Evolutionary conservation across 2,113 vertebrate species (phyloP), one percentile per base, ranked within the genome.

Genomic region (Pterocles burchelli): DNA sequence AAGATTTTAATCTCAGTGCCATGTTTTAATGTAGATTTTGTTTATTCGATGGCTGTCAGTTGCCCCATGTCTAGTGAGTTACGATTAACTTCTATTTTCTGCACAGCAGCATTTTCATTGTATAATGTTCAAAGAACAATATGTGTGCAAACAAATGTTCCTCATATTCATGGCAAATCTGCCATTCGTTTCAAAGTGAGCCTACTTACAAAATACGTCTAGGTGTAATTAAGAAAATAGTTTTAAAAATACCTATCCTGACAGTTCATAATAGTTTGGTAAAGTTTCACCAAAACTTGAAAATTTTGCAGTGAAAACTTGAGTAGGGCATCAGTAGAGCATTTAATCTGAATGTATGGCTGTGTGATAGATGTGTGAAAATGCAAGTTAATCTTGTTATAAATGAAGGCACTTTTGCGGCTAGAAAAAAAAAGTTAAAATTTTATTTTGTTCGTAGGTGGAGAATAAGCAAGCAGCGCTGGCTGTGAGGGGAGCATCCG

Each of bases 21-120:
- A 11, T 43, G 22, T 28, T 93, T 90, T 52, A 68, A 68, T 72
- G 29, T 25, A 38, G 13, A 29, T 82, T 71, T 68, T 52, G 31
- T 46, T 36, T 79, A 22, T 68, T 89, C n/a, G 17, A 1, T 66
- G 68, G 29, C 46, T 13, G 7, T 76, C 0, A 0, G 61, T 82
- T 79, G 45, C 58, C 43, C 38, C 17, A 8, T 22, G 31, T 36
- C 22, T 38, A 25, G 57, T 7, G 48, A 85, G 33, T 59, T 91
- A 45, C 2, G 19, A 71, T 25, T 73, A 48, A 52, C 51, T 67
- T 62, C 36, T 36, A n/a, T 46, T 67, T 89, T 77, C 79, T 85
- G 26, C 33, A 5, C 3, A 52, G 45, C 5, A 82, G 29, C 59
- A 24, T 48, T 85, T 51, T 79, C 62, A 54, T 65, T 26, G n/a